A percentile compares a stretch with the other conserved stretches of the same genome.
phyloP scores from a whole-genome alignment of 2,797 vertebrate genomes.

The Leptatherina wallacei region DNA sequence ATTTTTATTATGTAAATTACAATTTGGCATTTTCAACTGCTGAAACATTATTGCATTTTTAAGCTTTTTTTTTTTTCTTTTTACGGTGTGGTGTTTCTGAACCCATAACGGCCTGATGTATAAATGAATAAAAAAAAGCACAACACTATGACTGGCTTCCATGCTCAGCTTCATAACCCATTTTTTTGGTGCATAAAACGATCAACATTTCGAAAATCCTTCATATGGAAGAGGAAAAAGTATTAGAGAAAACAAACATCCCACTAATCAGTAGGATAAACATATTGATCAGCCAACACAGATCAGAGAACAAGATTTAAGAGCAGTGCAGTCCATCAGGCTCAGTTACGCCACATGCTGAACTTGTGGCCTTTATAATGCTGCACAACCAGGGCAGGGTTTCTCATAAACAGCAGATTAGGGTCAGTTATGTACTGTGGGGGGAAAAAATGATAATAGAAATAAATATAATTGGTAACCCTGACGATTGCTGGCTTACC shows the following conservation, averaged over 20 bases:
- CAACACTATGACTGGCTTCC: too few relatives aligned
- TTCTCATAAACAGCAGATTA: slow-evolving; percentile 65
- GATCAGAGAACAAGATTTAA: slow-evolving; percentile 43
- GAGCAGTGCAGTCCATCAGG: slow-evolving; percentile 34
- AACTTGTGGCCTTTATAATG: slow-evolving; percentile 52
- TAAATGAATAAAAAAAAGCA: too few relatives aligned
- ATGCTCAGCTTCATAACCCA: too few relatives aligned
- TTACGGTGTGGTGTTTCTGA: too few relatives aligned
- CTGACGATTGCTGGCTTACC: slow-evolving; percentile 29
- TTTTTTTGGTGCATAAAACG: too few relatives aligned
- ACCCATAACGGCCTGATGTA: too few relatives aligned
- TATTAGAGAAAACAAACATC: not conserved
- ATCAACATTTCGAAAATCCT: not conserved
- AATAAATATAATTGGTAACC: not conserved
- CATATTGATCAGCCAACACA: slow-evolving; percentile 51
- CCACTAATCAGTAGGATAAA: slow-evolving; percentile 50
- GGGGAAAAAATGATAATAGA: slow-evolving; percentile 5
- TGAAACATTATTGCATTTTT: too few relatives aligned
- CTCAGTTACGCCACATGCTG: slow-evolving; percentile 65
- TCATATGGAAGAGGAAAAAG: not conserved
- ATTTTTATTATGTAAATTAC: too few relatives aligned
- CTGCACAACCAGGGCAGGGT: slow-evolving; percentile 34
- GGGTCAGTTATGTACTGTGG: slow-evolving; percentile 62
- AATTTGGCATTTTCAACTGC: too few relatives aligned
- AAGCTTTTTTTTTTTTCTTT: too few relatives aligned